A percentile compares a stretch with the other conserved stretches of the same genome.
These are phyloP conservation scores for Drosophila niveifrons DNA, from an alignment of 2,888 invertebrate species.

Conservation along the genomic window DNA sequence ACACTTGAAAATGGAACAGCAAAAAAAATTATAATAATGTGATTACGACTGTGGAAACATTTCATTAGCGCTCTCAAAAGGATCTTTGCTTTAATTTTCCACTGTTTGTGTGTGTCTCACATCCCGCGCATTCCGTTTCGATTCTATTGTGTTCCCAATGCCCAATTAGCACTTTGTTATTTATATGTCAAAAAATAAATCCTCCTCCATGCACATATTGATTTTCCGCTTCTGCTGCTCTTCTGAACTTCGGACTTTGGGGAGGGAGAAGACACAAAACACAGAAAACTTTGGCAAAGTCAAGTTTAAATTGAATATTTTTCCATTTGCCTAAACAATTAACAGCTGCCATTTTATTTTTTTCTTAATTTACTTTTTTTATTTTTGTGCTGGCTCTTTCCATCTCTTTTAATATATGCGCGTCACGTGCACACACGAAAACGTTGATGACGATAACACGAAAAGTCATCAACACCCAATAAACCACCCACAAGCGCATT, in stretches of 20 bases:
- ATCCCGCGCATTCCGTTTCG: slow-evolving; percentile 22
- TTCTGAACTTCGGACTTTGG: neutral
- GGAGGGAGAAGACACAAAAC: neutral
- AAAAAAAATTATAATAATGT: no score
- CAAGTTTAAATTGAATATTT: slow-evolving; percentile 20
- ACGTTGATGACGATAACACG: slow-evolving; percentile 11
- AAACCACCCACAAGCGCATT: neutral
- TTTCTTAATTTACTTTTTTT: neutral
- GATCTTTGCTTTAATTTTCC: slow-evolving; percentile 36
- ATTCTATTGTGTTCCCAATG: slow-evolving; percentile 24
- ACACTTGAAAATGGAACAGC: slow-evolving; percentile 19
- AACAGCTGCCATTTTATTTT: slow-evolving; percentile 19
- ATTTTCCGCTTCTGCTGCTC: slow-evolving; percentile 36
- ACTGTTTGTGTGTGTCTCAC: slow-evolving; percentile 19
- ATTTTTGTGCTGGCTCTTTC: neutral
- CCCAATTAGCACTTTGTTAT: slow-evolving; percentile 58
- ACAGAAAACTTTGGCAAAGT: neutral
- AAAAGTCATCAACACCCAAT: slow-evolving; percentile 9
- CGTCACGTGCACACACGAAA: slow-evolving; percentile 36
- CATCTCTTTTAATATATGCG: slow-evolving; percentile 4
- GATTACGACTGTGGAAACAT: neutral
- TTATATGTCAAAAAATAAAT: slow-evolving; percentile 42
- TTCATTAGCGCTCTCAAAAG: slow-evolving; percentile 17
- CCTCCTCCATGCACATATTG: slow-evolving; percentile 13
- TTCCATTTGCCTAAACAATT: slow-evolving; percentile 38